Evolutionary conservation across 2,797 vertebrate species (phyloP).

Genomic region (Tokudaia tokunoshimensis): DNA sequence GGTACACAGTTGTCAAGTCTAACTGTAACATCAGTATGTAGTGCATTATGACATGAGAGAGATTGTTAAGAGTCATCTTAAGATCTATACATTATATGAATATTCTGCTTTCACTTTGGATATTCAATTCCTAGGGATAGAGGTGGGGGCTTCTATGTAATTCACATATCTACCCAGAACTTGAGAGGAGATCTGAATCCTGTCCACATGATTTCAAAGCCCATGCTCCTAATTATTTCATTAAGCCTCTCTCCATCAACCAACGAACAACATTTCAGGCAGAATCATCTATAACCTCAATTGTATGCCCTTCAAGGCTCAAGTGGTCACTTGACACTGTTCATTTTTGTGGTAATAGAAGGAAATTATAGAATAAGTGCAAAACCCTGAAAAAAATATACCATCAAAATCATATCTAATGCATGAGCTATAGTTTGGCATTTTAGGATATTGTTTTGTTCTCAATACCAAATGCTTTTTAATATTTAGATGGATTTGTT

Average conservation of each 20-base stretch:
- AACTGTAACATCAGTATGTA: not conserved
- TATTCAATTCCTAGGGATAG: not conserved
- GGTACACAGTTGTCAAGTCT: not conserved
- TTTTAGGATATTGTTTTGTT: slow-evolving; percentile 57
- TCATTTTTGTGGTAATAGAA: slow-evolving; percentile 59
- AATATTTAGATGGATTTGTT: not conserved
- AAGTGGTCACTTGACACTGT: slow-evolving; percentile 20
- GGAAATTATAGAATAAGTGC: slow-evolving; percentile 47
- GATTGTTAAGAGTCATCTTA: not conserved
- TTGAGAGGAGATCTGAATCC: not conserved
- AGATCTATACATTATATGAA: not conserved
- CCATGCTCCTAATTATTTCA: not conserved
- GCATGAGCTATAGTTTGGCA: not conserved
- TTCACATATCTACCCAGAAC: not conserved
- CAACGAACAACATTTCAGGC: slow-evolving; percentile 31
- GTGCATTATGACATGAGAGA: not conserved
- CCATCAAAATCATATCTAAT: not conserved
- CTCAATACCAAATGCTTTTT: slow-evolving; percentile 6
- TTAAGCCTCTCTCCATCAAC: not conserved
- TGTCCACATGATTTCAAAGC: not conserved
- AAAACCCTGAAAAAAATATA: slow-evolving; percentile 45
- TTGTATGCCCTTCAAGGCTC: not conserved
- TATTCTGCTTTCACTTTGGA: slow-evolving; percentile 4
- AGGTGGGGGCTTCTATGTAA: not conserved
- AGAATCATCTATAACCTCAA: not conserved